Evolutionary conservation across 2,888 invertebrate species (phyloP).

Genomic region (Sinhomidia bicolor): DNA sequence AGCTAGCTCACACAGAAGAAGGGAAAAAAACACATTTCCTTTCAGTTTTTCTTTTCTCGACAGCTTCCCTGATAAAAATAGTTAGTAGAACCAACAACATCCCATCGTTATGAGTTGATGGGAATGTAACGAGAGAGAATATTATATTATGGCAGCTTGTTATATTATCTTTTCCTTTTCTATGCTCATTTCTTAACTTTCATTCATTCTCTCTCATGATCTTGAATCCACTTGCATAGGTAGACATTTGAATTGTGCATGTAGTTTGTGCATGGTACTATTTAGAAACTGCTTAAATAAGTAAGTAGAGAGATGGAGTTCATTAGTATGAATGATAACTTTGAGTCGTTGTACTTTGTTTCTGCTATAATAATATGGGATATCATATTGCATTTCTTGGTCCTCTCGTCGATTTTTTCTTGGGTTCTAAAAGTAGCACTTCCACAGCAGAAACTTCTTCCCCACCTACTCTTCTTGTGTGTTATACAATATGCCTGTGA

Average conservation of each 20-base stretch:
- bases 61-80: constrained; percentile 65
- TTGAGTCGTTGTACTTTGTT: constrained; percentile 21
- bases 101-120: constrained; percentile 53
- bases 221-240: constrained; percentile 50
- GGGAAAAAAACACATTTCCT: constrained; percentile 29
- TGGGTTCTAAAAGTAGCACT: constrained; percentile 64
- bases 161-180: constrained; percentile 30
- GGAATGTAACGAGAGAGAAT: constrained; percentile 48
- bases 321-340: constrained; percentile 60
- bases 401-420: neutral
- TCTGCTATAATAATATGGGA: constrained; percentile 32
- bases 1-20: constrained; percentile 32
- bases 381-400: constrained; percentile 39
- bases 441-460: constrained; percentile 36
- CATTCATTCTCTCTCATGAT: constrained; percentile 65
- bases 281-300: neutral
- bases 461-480: constrained; percentile 4
- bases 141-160: constrained; percentile 2
- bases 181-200: constrained; percentile 41
- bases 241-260: constrained; percentile 3
- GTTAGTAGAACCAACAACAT: constrained; percentile 56
- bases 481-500: neutral
- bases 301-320: constrained; percentile 50
- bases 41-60: neutral
- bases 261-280: neutral